Evolutionary conservation across 2,888 invertebrate species (phyloP), one percentile per base, ranked within the genome.

Genomic region (Caenorhabditis macrosperma): DNA sequence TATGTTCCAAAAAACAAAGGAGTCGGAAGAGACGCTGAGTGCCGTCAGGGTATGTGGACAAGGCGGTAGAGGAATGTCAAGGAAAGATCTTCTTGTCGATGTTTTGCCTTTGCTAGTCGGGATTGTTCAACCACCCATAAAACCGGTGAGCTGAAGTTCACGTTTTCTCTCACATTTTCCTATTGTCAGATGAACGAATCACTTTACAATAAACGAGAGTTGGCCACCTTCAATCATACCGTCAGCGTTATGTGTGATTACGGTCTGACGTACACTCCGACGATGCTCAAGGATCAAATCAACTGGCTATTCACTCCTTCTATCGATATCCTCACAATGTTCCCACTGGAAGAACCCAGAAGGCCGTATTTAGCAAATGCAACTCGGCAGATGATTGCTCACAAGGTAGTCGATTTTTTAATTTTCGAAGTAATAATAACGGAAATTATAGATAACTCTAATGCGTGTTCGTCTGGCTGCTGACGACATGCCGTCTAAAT

Each of bases 351-450:
- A 26, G 75, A 60, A 7, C 75, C 63, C 17, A 52, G 64, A 52
- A 55, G 85, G 9, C 52, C 57, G 7, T 66, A 91, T 46, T 89
- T 94, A 38, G 93, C 93, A 0, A 94, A 95, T 84, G 93, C 94
- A 7, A 93, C 94, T 22, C 94, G 94, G 78, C 96, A 96, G 90
- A 92, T 95, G 50, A 93, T 96, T 71, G 93, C 95, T 0, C 93
- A 80, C 38, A 80, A 82, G 60, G 83, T 81, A n/a, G n/a, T n/a
- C n/a, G n/a, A n/a, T n/a, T n/a, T n/a, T n/a, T n/a, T n/a, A n/a
- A n/a, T n/a, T n/a, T n/a, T n/a, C n/a, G n/a, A n/a, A n/a, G n/a
- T n/a, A n/a, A n/a, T n/a, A n/a, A n/a, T n/a, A n/a, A n/a, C n/a
- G n/a, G n/a, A n/a, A n/a, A n/a, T n/a, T n/a, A n/a, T n/a, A 76